These are phyloP conservation scores for Miichthys miiuy DNA, from an alignment of 2,797 vertebrate genomes.

Conservation along the genomic window DNA sequence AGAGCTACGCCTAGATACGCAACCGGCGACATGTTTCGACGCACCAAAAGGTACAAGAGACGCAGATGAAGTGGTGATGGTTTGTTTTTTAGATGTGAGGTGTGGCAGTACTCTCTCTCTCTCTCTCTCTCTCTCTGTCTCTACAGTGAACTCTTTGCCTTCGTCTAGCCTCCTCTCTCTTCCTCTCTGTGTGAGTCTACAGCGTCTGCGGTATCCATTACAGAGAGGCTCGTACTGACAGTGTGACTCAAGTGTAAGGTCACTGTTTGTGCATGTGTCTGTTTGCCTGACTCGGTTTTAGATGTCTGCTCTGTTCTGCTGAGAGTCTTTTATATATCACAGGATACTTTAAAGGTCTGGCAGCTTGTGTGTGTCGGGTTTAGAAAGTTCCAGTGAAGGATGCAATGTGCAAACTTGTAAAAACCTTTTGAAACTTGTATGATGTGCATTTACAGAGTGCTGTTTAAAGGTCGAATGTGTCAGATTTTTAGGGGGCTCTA, in stretches of 20 bases:
- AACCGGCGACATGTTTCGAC: slow-evolving; percentile 71
- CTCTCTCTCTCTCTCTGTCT: background rate
- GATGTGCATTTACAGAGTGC: background rate
- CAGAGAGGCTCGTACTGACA: slow-evolving; percentile 23
- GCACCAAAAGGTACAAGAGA: slow-evolving; percentile 71
- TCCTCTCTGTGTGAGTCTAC: background rate
- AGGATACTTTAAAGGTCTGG: background rate
- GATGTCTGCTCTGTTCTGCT: slow-evolving; percentile 26
- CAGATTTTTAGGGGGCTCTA: too few relatives aligned
- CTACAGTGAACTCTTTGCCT: background rate
- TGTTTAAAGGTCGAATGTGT: too few relatives aligned
- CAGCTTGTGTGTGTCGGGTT: background rate
- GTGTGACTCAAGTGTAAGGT: slow-evolving; percentile 20
- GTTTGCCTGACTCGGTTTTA: slow-evolving; percentile 21
- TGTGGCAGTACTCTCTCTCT: slow-evolving; percentile 21
- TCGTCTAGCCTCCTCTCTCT: background rate
- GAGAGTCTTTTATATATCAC: background rate
- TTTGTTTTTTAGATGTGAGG: slow-evolving; percentile 34
- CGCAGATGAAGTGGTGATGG: background rate
- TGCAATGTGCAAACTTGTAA: background rate
- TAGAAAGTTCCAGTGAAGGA: background rate
- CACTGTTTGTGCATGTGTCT: background rate
- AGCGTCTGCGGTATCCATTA: slow-evolving; percentile 26
- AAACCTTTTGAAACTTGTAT: slow-evolving; percentile 1
- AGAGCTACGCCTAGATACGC: slow-evolving; percentile 43